Evolutionary conservation across 2,113 vertebrate species (phyloP), one percentile per base, ranked within the genome.

Genomic region (Otis tarda): DNA sequence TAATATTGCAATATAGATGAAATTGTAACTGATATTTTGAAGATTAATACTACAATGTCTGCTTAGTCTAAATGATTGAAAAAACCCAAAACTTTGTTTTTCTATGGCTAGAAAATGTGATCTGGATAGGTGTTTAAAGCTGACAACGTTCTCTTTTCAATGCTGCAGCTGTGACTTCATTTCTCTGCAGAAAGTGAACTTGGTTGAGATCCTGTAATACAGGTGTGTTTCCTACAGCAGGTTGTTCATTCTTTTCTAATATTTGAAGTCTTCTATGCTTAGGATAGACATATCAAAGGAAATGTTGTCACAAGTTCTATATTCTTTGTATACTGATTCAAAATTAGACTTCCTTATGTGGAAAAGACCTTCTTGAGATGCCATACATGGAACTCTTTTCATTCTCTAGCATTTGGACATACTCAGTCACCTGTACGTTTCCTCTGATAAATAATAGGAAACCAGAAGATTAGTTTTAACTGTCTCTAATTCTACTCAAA

Each of bases 221-320:
- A 97, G 95, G 97, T 97, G 94, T 84, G 97, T 97, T 95, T 30
- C 56, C 85, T 95, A 70, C 91, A 87, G 43, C 55, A 92, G 33
- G n/a, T 77, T 82, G 64, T 94, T 94, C 4, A 5, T 56, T 93
- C 25, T 47, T 73, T 64, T 64, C 8, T 94, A 20, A 11, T 59
- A 33, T 45, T 50, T 81, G 17, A 93, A 87, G 27, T 87, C 17
- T 33, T 64, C 27, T 87, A 2, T 92, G 74, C 41, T 80, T 69
- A 79, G 47, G 83, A 10, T 67, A 87, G 50, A 22, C 65, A 4
- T 65, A 37, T 57, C 1, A 1, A 53, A 75, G 65, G 65, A 81
- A 69, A 41, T 21, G 16, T 49, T 87, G 23, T 78, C 52, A 50
- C 13, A 33, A 37, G 49, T 47, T 75, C 64, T 86, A 6, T 55